phyloP scores from a whole-genome alignment of 2,113 vertebrate species.

The Phoxinus phoxinus region DNA sequence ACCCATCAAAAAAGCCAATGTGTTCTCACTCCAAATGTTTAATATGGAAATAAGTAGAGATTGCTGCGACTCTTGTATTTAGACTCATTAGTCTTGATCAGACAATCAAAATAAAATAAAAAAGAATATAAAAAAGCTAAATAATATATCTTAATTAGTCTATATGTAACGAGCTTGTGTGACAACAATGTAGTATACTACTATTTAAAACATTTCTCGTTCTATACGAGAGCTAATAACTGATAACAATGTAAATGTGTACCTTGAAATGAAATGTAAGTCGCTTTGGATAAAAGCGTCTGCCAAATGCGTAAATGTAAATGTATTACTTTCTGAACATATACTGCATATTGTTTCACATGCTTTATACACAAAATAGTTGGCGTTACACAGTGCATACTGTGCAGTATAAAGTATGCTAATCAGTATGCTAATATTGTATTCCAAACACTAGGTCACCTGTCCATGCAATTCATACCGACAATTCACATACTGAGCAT shows the following conservation, averaged over 20 bases:
- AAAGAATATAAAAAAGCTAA: too few species aligned
- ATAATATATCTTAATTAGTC: too few species aligned
- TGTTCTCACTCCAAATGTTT: neutral
- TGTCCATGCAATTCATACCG: neutral
- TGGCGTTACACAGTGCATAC: neutral
- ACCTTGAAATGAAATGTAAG: too few species aligned
- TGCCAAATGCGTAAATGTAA: too few species aligned
- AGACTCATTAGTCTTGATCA: neutral
- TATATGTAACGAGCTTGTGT: too few species aligned
- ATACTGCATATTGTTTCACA: neutral
- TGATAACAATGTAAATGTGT: too few species aligned
- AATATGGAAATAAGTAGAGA: neutral
- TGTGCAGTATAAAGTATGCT: neutral
- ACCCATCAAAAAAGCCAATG: neutral
- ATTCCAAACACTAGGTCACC: neutral
- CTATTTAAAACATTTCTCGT: too few species aligned
- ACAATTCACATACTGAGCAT: neutral
- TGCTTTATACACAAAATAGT: neutral
- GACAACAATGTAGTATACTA: too few species aligned
- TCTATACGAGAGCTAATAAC: too few species aligned
- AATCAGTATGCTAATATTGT: too few species aligned
- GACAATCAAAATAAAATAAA: neutral
- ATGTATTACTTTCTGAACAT: neutral
- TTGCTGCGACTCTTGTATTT: neutral
- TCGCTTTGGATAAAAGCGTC: too few species aligned